phyloP scores from a whole-genome alignment of 1,140 invertebrate species.

The Achroia grisella region DNA sequence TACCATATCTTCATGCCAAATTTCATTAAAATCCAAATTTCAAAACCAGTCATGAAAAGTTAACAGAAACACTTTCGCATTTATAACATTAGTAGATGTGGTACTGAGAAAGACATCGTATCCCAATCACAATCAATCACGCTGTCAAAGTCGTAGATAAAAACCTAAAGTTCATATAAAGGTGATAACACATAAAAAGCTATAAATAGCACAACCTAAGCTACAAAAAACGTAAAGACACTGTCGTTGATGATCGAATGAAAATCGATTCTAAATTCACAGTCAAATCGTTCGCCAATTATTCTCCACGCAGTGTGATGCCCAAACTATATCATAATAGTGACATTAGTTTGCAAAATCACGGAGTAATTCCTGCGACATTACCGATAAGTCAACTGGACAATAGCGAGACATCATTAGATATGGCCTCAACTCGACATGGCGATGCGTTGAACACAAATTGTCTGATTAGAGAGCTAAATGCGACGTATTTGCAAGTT shows the following conservation, averaged over 20 bases:
- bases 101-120: no score
- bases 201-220: no score
- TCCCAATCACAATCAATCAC: no score
- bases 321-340: slow-evolving; percentile 37
- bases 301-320: slow-evolving; percentile 12
- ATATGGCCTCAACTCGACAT: slow-evolving; percentile 43
- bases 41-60: no score
- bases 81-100: no score
- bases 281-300: slow-evolving; percentile 39
- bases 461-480: slow-evolving; percentile 50
- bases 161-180: no score
- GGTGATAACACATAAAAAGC: no score
- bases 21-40: no score
- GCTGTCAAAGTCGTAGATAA: no score
- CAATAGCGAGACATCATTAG: slow-evolving; percentile 56
- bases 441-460: slow-evolving; percentile 43
- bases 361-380: slow-evolving; percentile 37
- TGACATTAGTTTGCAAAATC: slow-evolving; percentile 32
- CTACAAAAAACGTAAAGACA: no score
- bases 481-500: slow-evolving; percentile 7
- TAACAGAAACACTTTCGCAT: no score
- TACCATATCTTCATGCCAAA: no score
- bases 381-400: slow-evolving; percentile 37
- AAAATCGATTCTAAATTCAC: slow-evolving; percentile 14
- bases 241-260: neutral